Percentiles rank a stretch among this genome's conserved stretches.
phyloP scores from a whole-genome alignment of 2,113 vertebrate species.

The Sitta europaea region DNA sequence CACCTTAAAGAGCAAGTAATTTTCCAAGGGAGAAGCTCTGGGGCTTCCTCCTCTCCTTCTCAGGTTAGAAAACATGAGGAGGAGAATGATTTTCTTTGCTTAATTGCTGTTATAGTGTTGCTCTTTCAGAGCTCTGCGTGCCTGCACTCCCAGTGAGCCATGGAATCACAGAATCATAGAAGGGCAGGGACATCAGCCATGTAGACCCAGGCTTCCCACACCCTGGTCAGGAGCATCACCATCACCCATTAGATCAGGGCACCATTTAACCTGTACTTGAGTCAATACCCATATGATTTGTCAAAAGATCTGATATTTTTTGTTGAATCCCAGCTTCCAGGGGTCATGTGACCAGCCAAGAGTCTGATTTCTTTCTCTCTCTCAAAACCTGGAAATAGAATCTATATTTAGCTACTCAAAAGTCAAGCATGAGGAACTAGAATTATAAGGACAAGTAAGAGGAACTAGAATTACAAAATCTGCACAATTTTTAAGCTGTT shows the following conservation, averaged over 20 bases:
- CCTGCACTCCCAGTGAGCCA: not conserved
- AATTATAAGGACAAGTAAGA: not conserved
- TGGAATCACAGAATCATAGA: not conserved
- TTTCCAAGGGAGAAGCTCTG: not conserved
- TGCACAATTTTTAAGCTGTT: not conserved
- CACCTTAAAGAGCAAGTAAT: not conserved
- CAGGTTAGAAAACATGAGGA: not conserved
- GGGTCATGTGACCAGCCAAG: not conserved
- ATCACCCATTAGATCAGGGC: not conserved
- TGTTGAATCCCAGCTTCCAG: not conserved
- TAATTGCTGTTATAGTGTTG: not conserved
- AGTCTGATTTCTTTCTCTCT: not conserved
- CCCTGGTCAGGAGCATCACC: not conserved
- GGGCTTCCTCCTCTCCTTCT: not conserved
- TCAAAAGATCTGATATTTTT: not conserved
- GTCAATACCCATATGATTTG: not conserved
- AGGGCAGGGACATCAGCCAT: not conserved
- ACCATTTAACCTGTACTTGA: not conserved
- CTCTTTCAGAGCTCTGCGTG: not conserved
- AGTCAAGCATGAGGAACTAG: not conserved
- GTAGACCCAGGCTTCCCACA: not conserved
- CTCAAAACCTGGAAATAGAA: not conserved
- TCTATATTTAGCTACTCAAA: not conserved
- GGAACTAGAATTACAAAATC: not conserved
- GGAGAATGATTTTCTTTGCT: not conserved